phyloP scores from a whole-genome alignment of 2,113 vertebrate genomes.

The Mus spicilegus region DNA sequence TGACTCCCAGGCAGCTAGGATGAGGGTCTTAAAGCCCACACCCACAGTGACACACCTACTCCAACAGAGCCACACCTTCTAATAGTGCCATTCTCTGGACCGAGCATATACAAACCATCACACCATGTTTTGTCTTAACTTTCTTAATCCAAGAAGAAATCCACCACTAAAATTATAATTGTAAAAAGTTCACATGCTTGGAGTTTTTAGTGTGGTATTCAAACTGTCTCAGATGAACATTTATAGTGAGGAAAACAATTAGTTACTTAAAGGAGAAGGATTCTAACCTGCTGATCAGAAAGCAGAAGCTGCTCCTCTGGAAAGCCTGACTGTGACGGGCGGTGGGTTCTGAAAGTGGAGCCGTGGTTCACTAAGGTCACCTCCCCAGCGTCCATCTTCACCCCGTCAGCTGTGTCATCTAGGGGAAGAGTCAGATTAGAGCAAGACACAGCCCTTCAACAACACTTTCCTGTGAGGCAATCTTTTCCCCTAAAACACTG shows the following conservation, averaged over 20 bases:
- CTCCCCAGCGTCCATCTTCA: conserved; percentile 87
- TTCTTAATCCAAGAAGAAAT: conserved; percentile 53
- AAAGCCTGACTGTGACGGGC: conserved; percentile 60
- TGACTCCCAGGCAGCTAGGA: too few species aligned
- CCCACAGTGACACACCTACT: too few species aligned
- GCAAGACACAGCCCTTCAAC: conserved; percentile 43
- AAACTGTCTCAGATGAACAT: conserved; percentile 52
- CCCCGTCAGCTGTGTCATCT: conserved; percentile 77
- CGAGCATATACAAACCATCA: too few species aligned
- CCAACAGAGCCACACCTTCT: too few species aligned
- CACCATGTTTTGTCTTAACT: neutral
- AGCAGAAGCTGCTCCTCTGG: conserved; percentile 76
- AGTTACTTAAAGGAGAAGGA: conserved; percentile 13
- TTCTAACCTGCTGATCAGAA: conserved; percentile 81
- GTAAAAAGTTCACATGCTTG: conserved; percentile 42
- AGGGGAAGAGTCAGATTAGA: conserved; percentile 34
- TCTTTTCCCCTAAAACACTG: conserved; percentile 59
- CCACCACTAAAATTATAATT: conserved; percentile 29
- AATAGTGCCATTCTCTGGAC: too few species aligned
- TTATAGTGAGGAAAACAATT: conserved; percentile 36
- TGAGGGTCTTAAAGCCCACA: too few species aligned
- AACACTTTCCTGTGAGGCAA: conserved; percentile 26
- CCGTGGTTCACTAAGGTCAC: conserved; percentile 79
- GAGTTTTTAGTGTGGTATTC: conserved; percentile 20
- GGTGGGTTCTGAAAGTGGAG: conserved; percentile 77